phyloP scores from a whole-genome alignment of 2,888 invertebrate genomes.

The Miltochrista miniata region DNA sequence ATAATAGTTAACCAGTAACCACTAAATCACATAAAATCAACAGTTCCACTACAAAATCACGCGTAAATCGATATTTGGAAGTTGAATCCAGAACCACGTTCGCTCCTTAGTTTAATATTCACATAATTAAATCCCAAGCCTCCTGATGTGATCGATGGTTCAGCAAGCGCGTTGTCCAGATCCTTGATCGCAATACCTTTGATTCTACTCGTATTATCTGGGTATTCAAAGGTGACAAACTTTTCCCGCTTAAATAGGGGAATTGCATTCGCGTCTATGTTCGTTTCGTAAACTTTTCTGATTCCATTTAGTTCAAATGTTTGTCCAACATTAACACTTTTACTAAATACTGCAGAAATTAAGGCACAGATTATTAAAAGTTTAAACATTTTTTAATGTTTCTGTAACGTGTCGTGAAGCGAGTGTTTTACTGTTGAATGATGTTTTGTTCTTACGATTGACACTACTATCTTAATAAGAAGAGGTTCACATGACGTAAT shows the following conservation, averaged over 20 bases:
- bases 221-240: constrained; percentile 58
- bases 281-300: constrained; percentile 57
- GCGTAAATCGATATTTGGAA: constrained; percentile 71
- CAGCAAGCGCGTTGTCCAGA: constrained; percentile 63
- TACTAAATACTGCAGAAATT: constrained; percentile 43
- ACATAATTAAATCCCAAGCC: constrained; percentile 69
- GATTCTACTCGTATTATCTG: constrained; percentile 59
- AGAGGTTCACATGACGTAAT: background rate
- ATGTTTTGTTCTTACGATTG: background rate
- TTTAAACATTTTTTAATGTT: constrained; percentile 8
- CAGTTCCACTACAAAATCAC: constrained; percentile 31
- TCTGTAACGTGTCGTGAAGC: background rate
- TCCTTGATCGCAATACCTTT: constrained; percentile 75
- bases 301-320: constrained; percentile 53
- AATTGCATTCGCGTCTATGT: constrained; percentile 44
- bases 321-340: constrained; percentile 64
- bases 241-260: constrained; percentile 60
- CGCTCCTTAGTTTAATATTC: constrained; percentile 72
- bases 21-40: background rate
- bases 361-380: constrained; percentile 37
- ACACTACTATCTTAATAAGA: background rate
- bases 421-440: constrained; percentile 6
- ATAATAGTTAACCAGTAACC: too few species aligned
- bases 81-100: constrained; percentile 65
- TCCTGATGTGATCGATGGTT: constrained; percentile 67